Evolutionary conservation across 2,888 invertebrate species (phyloP).

Genomic region (Ennomos erosarius): DNA sequence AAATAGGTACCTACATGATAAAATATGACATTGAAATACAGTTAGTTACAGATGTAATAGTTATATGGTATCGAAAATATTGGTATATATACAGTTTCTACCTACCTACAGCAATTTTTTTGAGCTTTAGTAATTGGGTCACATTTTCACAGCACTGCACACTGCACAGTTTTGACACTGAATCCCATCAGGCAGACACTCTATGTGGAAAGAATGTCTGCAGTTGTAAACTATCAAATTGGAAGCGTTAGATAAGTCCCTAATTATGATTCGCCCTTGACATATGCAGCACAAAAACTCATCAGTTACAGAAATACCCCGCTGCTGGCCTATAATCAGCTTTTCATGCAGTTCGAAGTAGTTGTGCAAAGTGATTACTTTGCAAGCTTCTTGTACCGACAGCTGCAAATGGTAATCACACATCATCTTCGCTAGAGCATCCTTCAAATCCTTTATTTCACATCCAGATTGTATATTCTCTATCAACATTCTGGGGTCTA

Average conservation of each 20-base stretch:
- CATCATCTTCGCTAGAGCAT: conserved; percentile 97
- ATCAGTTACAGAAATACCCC: conserved; percentile 90
- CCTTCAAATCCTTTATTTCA: conserved; percentile 95
- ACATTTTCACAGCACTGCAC: conserved; percentile 78
- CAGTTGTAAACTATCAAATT: conserved; percentile 94
- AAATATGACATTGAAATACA: conserved; percentile 31
- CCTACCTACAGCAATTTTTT: conserved; percentile 49
- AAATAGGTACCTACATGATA: conserved; percentile 42
- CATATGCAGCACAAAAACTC: conserved; percentile 93
- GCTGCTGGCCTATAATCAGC: conserved; percentile 90
- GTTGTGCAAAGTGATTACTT: conserved; percentile 95
- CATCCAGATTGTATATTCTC: conserved; percentile 93
- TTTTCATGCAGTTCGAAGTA: conserved; percentile 95
- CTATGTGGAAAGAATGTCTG: conserved; percentile 94
- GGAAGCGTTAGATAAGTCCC: conserved; percentile 88
- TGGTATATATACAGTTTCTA: conserved; percentile 54
- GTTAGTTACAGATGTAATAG: conserved; percentile 39
- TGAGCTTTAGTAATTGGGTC: conserved; percentile 60
- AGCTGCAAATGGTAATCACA: conserved; percentile 97
- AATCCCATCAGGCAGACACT: conserved; percentile 88
- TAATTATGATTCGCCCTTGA: conserved; percentile 90
- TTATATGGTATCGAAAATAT: conserved; percentile 50
- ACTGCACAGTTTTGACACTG: conserved; percentile 66
- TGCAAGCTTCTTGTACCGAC: conserved; percentile 95
- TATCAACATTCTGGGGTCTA: conserved; percentile 95